Evolutionary conservation across 2,797 vertebrate species (phyloP), one percentile per base, ranked within the genome.

Genomic region (Hyperoplus immaculatus): DNA sequence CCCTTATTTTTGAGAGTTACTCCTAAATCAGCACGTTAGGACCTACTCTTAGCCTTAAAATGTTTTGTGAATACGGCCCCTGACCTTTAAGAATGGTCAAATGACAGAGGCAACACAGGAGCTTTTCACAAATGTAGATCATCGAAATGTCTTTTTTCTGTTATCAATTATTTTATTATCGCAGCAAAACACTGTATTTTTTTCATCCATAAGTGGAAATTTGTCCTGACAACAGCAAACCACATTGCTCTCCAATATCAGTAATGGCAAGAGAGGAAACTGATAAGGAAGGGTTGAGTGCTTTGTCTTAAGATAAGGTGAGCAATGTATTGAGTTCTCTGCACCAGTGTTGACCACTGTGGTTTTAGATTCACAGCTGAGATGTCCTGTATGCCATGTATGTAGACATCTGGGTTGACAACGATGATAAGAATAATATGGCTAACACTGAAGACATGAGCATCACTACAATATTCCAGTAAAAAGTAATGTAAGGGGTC

Each of bases 51-150:
- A 21, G 21, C 21, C 21, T 21, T 21, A 21, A 21, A 21, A 21
- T 21, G 21, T 21, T 21, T 21, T 21, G 21, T 21, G 21, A 21
- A 21, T 21, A 21, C 1, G 21, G 21, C 21, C 21, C 21, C 5
- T 29, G 69, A 78, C 66, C 75, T 87, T 82, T 80, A 47, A 41
- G 36, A 53, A 73, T 66, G 55, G 29, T 13, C n/a, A 58, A 49
- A 51, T 59, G 41, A 63, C 41, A 15, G 21, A 21, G 47, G 45
- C 46, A 21, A 36, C 51, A n/a, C 11, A 77, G 18, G 9, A 61
- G 43, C 54, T 7, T 6, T 36, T 62, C 45, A 68, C 38, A 55
- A n/a, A 69, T 47, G 36, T 4, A 29, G 10, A 10, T 15, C 64
- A 56, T 41, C 13, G 3, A 45, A 1, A 9, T 21, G 21, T 2